A percentile compares a stretch with the other conserved stretches of the same genome.
Evolutionary conservation across 2,797 vertebrate genomes (phyloP).

Genomic region (Saxicola maurus): DNA sequence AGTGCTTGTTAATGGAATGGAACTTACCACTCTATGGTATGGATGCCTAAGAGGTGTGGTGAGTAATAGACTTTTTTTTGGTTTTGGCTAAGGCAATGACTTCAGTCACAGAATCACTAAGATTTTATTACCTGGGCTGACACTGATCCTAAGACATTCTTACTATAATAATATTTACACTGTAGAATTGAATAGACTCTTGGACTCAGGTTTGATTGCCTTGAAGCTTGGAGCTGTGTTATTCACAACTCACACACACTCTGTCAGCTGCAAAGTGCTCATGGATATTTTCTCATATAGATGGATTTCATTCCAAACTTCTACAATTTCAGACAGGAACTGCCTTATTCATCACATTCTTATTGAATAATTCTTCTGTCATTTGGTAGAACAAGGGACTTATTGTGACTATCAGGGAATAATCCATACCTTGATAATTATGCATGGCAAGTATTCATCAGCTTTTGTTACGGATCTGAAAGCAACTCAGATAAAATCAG

Average conservation of each 20-base stretch:
- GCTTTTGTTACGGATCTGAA: not conserved
- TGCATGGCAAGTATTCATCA: not conserved
- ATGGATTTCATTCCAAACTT: not conserved
- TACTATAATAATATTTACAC: not conserved
- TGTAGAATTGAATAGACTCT: not conserved
- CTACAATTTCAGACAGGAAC: not conserved
- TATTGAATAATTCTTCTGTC: not conserved
- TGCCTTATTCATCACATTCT: not conserved
- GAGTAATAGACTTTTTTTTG: not conserved
- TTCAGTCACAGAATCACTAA: not conserved
- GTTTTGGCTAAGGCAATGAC: not conserved
- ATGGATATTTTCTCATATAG: not conserved
- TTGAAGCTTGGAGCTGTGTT: not conserved
- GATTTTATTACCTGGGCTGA: not conserved
- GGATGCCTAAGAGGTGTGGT: no score
- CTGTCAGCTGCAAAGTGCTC: not conserved
- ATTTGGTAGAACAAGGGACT: not conserved
- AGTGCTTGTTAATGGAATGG: not conserved
- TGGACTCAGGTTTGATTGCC: not conserved
- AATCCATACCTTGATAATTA: not conserved
- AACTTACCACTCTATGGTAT: not conserved
- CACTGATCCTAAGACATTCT: not conserved
- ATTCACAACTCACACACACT: not conserved
- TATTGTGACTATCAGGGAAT: not conserved
- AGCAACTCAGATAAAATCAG: not conserved